Percentiles rank a stretch among this genome's conserved stretches.
phyloP scores from a whole-genome alignment of 2,888 invertebrate species.

The Machimus atricapillus region DNA sequence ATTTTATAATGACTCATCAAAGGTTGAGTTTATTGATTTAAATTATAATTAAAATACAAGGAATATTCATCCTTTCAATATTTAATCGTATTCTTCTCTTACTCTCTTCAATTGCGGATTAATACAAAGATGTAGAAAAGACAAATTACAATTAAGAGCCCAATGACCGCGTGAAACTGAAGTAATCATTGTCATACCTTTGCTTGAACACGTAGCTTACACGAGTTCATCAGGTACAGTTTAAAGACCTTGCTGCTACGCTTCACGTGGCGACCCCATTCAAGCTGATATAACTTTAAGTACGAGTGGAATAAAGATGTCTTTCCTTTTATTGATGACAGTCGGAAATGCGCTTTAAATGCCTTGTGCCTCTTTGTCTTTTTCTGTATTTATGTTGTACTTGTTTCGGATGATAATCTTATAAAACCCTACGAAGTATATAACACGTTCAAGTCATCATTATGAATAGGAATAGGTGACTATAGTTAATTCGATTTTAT shows the following conservation, averaged over 20 bases:
- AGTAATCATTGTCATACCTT: background rate
- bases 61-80: background rate
- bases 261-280: background rate
- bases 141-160: background rate
- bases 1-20: background rate
- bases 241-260: background rate
- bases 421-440: background rate
- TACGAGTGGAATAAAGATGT: background rate
- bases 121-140: background rate
- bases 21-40: background rate
- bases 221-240: background rate
- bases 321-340: background rate
- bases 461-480: background rate
- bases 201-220: background rate
- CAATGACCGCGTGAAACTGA: background rate
- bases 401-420: background rate
- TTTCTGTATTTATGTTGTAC: background rate
- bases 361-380: background rate
- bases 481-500: background rate
- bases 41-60: background rate
- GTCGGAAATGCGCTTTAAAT: background rate
- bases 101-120: background rate
- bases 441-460: background rate
- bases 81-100: background rate
- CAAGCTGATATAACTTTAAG: background rate